Base-by-base conservation (phyloP, 2,797 vertebrate genomes). In the Ctenochaetus hawaiiensis region DNA sequence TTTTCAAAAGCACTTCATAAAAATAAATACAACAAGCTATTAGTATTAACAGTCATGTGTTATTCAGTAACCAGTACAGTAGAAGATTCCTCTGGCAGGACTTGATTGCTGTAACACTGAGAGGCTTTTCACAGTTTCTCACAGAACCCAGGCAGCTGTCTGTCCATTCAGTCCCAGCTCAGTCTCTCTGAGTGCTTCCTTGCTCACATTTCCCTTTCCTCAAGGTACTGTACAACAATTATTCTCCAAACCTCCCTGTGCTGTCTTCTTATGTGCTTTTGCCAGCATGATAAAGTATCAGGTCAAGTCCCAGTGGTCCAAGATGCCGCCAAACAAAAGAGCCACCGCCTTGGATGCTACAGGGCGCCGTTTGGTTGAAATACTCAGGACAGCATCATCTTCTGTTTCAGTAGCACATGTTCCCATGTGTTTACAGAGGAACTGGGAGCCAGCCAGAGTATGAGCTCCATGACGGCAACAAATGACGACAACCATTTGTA, bases 21-120 rank as follows among this genome's bases (percentile, higher is more conserved):
- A 97, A 99, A 99, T 99, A 99, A 99, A 99, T 99, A 99, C 97
- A 94, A 97, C 94, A 94, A 96, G 96, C 97, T 98, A 98, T 95
- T 98, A 96, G 95, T 94, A 95, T 97, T 97, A 99, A 97, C 95
- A 97, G 97, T 98, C 97, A 96, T 90, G 77, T 95, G 96, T 96
- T 96, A 97, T 97, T 97, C 91, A 96, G 95, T 97, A 96, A 96
- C 96, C 96, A 96, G 95, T 96, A 95, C 94, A 94, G 93, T 95
- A 96, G 96, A 95, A 94, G 96, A 96, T 94, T 95, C 91, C 91
- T 90, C 90, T 89, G 79, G 72, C 8, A 92, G 95, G 95, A 94
- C 95, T 94, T 91, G 93, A 95, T 96, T 96, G 95, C 95, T 96
- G 94, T 96, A 98, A 99, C 96, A 98, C 97, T 98, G 96, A 95